Evolutionary conservation across 2,797 vertebrate species (phyloP).

Genomic region (Sylvilagus floridanus): DNA sequence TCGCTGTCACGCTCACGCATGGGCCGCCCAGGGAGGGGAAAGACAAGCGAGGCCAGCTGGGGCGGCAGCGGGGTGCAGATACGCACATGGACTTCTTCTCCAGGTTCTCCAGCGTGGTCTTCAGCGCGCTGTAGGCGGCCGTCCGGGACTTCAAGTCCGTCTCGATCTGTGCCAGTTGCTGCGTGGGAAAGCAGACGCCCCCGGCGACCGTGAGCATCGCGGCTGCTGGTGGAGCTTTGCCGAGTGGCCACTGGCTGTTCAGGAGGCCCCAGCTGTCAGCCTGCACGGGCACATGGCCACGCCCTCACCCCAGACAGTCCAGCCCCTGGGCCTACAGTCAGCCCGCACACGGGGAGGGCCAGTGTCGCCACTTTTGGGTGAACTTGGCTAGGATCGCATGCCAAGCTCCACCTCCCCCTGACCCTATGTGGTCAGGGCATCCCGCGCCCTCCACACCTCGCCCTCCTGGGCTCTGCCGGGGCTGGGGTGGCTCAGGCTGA

Average conservation of each 20-base stretch:
- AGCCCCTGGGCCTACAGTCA: neutral
- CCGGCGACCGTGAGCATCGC: neutral
- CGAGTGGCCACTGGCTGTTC: neutral
- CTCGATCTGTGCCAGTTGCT: constrained; percentile 96
- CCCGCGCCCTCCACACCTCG: rapidly evolving
- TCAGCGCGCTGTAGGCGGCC: constrained; percentile 91
- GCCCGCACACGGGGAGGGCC: neutral
- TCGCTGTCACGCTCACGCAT: neutral
- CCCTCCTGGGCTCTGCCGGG: neutral
- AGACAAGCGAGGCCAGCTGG: rapidly evolving
- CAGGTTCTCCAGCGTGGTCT: constrained; percentile 90
- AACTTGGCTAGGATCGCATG: neutral
- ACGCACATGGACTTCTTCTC: constrained; percentile 92
- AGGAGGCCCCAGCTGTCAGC: rapidly evolving
- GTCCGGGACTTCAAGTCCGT: constrained; percentile 92
- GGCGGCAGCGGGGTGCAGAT: rapidly evolving
- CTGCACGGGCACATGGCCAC: too few relatives aligned
- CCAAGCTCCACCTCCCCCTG: rapidly evolving
- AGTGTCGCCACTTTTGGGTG: neutral
- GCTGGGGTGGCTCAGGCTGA: neutral
- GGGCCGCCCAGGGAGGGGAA: too few relatives aligned
- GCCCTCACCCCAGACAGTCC: neutral
- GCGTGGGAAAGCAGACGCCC: constrained; percentile 66
- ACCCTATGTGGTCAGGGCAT: neutral
- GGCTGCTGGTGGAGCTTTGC: too few relatives aligned